Evolutionary conservation across 2,797 vertebrate species (phyloP).

Genomic region (Cuniculus paca): DNA sequence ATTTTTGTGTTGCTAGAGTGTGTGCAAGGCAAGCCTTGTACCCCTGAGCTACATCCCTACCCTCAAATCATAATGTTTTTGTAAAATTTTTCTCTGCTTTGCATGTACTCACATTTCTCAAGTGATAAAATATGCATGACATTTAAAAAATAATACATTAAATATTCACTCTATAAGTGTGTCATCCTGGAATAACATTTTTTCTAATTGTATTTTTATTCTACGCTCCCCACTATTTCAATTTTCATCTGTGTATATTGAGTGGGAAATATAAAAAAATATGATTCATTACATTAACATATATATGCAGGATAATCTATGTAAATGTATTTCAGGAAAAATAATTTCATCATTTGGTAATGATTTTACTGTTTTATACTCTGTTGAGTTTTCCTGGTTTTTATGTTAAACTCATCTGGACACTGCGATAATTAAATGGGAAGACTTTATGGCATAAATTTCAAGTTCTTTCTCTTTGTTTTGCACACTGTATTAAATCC

Average conservation of each 20-base stretch:
- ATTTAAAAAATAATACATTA: neutral
- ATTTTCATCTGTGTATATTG: neutral
- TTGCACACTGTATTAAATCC: neutral
- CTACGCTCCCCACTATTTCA: neutral
- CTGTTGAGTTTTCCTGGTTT: neutral
- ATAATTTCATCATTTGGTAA: neutral
- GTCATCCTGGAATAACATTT: neutral
- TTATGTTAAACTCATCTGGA: neutral
- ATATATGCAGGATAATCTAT: neutral
- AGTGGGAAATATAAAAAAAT: neutral
- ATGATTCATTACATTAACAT: neutral
- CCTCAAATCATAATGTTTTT: neutral
- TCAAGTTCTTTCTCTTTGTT: neutral
- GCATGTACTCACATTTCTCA: neutral
- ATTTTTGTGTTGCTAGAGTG: neutral
- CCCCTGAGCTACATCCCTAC: neutral
- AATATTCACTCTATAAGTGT: neutral
- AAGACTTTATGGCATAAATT: neutral
- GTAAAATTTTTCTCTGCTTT: slow-evolving; percentile 15
- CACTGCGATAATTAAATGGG: neutral
- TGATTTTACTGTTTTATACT: neutral
- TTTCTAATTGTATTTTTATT: neutral
- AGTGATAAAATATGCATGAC: neutral
- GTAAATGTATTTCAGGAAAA: neutral
- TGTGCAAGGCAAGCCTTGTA: neutral